Conservation (phyloP, 2,113 vertebrate species). For the Phylloscopus whistleri region DNA sequence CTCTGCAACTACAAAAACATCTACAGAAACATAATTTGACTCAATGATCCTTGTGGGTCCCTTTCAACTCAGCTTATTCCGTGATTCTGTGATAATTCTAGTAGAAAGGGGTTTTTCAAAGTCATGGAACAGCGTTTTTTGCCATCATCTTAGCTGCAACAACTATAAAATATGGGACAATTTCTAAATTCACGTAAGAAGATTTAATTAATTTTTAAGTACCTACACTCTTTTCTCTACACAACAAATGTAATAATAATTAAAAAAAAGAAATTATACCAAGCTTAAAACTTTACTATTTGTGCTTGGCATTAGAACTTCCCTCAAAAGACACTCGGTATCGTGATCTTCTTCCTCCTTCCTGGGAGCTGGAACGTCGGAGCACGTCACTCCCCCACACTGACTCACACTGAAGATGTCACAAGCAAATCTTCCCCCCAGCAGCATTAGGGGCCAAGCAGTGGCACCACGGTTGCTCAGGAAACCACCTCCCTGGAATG, state of each 20-base stretch:
- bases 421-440: not conserved
- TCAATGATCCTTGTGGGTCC: not conserved
- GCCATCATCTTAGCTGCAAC: not conserved
- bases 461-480: not conserved
- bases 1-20: not conserved
- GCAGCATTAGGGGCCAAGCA: not conserved
- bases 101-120: not conserved
- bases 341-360: not conserved
- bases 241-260: not conserved
- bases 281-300: not conserved
- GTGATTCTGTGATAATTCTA: not conserved
- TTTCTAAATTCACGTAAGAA: not conserved
- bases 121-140: not conserved
- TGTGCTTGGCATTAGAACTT: not conserved
- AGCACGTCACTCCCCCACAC: not conserved
- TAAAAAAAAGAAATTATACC: too few species aligned
- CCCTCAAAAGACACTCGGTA: not conserved
- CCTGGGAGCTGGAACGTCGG: accelerated
- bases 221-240: not conserved
- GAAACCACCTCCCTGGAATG: not conserved
- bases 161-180: not conserved
- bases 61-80: not conserved
- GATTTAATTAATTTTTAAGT: not conserved
- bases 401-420: not conserved
- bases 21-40: not conserved